phyloP scores from a whole-genome alignment of 2,797 vertebrate genomes.

The Passerculus sandwichensis region DNA sequence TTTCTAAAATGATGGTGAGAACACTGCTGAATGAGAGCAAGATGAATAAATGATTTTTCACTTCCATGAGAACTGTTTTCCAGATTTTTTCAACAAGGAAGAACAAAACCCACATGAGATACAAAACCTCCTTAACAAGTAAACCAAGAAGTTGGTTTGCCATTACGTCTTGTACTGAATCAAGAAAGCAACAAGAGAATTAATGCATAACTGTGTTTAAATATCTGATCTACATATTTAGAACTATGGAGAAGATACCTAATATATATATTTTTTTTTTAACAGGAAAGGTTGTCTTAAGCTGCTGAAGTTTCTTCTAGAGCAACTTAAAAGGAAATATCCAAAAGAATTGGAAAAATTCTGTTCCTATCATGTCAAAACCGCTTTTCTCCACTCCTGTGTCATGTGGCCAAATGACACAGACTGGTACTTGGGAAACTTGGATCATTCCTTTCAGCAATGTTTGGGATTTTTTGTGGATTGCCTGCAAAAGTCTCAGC shows the following conservation, averaged over 20 bases:
- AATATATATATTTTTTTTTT: background rate
- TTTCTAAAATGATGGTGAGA: background rate
- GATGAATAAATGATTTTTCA: background rate
- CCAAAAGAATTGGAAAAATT: constrained; percentile 60
- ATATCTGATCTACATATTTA: background rate
- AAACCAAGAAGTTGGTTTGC: background rate
- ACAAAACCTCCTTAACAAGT: background rate
- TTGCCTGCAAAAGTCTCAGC: constrained; percentile 48
- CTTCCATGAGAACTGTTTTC: background rate
- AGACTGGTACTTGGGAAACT: constrained; percentile 47
- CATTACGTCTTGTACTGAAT: background rate
- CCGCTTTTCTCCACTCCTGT: constrained; percentile 72
- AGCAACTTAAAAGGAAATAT: constrained; percentile 70
- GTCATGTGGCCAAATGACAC: constrained; percentile 42
- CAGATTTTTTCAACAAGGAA: background rate
- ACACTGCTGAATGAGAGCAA: background rate
- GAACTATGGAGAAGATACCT: background rate
- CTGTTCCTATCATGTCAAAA: constrained; percentile 78
- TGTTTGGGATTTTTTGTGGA: constrained; percentile 62
- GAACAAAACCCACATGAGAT: background rate
- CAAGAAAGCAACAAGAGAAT: background rate
- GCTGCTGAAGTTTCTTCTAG: constrained; percentile 77
- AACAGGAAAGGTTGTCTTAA: constrained; percentile 80
- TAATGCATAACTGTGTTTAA: background rate
- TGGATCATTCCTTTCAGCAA: constrained; percentile 64